Evolutionary conservation across 2,113 vertebrate species (phyloP), one percentile per base, ranked within the genome.

Genomic region (Leptocoma aspasia): DNA sequence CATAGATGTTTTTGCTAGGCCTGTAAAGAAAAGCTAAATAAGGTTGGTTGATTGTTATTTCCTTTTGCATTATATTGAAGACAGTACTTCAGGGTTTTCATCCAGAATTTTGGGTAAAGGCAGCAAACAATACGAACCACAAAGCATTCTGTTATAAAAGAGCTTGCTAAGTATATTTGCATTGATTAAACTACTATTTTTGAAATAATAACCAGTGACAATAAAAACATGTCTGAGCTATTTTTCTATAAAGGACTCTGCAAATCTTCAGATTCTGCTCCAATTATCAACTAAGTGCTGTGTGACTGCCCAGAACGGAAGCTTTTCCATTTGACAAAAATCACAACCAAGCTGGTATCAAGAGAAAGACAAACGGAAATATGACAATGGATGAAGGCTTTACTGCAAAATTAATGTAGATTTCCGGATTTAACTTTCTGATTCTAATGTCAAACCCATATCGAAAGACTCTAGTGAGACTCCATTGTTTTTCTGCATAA

Each of bases 361-460:
- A 64, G 76, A 92, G 42, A 80, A 95, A 33, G 72, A 92, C n/a
- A 91, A 45, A 83, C 41, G 83, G 35, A 89, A 24, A 91, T 86
- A 63, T 94, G 82, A 92, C 63, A 95, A 42, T 28, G 24, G 92
- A 91, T 82, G 52, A 95, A 95, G 37, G 11, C 14, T 92, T 92
- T 88, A 83, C 76, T 80, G 50, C 33, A 76, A 95, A 97, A 94
- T 89, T 66, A 64, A 63, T 89, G 64, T 59, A 64, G 30, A 95
- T 79, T 47, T 70, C 52, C 68, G 82, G 41, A 88, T 80, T 69
- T 92, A 95, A 91, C 52, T 91, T 95, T 94, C 92, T 90, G 66
- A 96, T 33, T 95, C 14, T 76, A 92, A 90, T 86, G 89, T 94
- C 83, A 97, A 92, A 68, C 37, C 9, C 41, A 78, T 94, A 94